Evolutionary conservation across 2,888 invertebrate genomes (phyloP).

Genomic region (Diarsia dahlii): DNA sequence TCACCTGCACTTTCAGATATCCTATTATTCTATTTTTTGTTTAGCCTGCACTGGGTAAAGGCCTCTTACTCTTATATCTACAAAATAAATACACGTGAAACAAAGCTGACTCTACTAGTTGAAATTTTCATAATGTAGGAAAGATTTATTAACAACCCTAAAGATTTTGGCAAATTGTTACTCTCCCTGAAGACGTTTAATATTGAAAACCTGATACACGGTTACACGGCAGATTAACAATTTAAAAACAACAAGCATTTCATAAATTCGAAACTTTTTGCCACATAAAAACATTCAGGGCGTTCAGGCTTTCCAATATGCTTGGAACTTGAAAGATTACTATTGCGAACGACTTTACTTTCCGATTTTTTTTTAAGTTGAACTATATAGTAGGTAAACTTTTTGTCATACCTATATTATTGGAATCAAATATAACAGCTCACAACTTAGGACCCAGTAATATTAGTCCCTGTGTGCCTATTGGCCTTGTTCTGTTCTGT

Average conservation of each 20-base stretch:
- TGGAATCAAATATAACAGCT: too few species aligned
- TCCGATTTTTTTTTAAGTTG: neutral
- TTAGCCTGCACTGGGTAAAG: too few species aligned
- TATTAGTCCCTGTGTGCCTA: too few species aligned
- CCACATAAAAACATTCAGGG: conserved; percentile 6
- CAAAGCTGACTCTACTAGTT: neutral
- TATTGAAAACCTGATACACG: neutral
- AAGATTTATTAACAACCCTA: conserved; percentile 1
- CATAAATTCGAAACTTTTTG: conserved; percentile 24
- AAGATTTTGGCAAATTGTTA: neutral
- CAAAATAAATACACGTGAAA: neutral
- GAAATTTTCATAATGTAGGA: neutral
- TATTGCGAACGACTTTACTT: neutral
- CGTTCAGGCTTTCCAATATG: neutral
- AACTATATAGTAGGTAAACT: too few species aligned
- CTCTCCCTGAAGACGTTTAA: neutral
- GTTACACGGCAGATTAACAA: neutral
- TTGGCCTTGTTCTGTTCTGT: too few species aligned
- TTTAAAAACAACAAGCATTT: conserved; percentile 21
- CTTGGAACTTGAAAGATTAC: conserved; percentile 1
- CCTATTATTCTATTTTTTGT: too few species aligned
- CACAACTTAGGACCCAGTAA: too few species aligned
- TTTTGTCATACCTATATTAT: too few species aligned
- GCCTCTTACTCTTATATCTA: too few species aligned
- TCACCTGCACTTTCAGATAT: too few species aligned